A percentile compares a stretch with the other conserved stretches of the same genome.
These are phyloP conservation scores for Rhingia rostrata DNA, from an alignment of 2,888 invertebrate genomes.

Conservation along the genomic window DNA sequence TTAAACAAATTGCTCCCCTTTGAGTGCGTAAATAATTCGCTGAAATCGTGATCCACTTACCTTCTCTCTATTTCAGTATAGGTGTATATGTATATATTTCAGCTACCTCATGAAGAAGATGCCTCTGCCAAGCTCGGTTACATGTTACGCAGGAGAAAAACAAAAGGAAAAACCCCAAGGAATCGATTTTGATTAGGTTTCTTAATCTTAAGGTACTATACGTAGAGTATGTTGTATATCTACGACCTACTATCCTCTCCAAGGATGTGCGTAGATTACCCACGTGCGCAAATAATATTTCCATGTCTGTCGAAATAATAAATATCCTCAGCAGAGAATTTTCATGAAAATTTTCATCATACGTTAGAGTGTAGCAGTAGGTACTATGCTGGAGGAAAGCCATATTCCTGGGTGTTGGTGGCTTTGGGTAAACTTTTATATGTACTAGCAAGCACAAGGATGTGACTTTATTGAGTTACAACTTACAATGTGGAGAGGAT, in stretches of 20 bases:
- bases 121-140: neutral
- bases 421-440: too few relatives aligned
- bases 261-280: conserved; percentile 72
- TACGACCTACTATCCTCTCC: neutral
- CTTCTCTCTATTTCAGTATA: conserved; percentile 5
- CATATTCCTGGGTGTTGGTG: too few relatives aligned
- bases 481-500: conserved; percentile 8
- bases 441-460: conserved; percentile 12
- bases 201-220: conserved; percentile 61
- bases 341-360: conserved; percentile 49
- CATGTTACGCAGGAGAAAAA: neutral
- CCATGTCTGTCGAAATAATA: conserved; percentile 71
- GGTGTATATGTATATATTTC: neutral
- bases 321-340: conserved; percentile 61
- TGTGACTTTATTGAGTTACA: conserved; percentile 61
- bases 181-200: conserved; percentile 75
- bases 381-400: too few relatives aligned
- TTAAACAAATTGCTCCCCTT: conserved; percentile 69
- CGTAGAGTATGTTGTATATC: neutral
- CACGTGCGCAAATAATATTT: conserved; percentile 73
- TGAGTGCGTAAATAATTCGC: conserved; percentile 70
- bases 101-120: neutral
- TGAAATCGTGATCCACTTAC: conserved; percentile 71
- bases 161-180: conserved; percentile 45
- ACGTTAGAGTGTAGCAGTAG: neutral